Conservation (phyloP, 2,113 vertebrate genomes). For the Heptranchias perlo region DNA sequence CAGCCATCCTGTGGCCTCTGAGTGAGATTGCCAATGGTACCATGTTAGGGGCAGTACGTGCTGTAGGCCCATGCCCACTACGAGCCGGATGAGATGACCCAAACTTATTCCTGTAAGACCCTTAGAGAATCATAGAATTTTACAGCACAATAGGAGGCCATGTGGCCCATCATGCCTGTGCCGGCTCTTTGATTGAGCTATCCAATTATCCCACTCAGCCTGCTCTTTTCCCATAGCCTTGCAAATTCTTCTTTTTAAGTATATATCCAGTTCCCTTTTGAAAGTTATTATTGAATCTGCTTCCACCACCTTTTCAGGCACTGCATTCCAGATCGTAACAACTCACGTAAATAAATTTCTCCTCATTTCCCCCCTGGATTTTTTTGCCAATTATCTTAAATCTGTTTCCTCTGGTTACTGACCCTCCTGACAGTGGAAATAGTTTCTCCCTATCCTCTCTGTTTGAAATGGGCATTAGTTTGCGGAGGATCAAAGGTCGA, state of each 20-base stretch:
- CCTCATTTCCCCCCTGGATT: no score
- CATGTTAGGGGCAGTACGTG: background rate
- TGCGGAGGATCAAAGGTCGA: no score
- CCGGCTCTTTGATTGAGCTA: background rate
- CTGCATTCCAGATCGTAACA: no score
- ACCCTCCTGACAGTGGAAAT: background rate
- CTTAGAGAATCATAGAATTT: background rate
- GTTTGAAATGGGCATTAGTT: background rate
- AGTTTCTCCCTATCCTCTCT: background rate
- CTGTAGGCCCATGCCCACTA: no score
- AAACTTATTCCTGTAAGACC: background rate
- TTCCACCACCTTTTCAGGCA: no score
- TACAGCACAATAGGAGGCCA: background rate
- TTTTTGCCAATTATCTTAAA: no score
- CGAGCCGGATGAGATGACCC: background rate
- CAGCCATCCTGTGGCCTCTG: background rate
- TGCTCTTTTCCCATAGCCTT: background rate
- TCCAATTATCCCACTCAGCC: background rate
- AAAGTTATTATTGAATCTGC: no score
- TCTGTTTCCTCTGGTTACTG: background rate
- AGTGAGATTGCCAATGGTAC: background rate
- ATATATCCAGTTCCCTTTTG: no score
- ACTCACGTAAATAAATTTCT: no score
- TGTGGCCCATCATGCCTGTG: background rate
- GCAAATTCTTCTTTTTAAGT: no score